Evolutionary conservation across 2,113 vertebrate species (phyloP), one percentile per base, ranked within the genome.

Genomic region (Sapayoa aenigma): DNA sequence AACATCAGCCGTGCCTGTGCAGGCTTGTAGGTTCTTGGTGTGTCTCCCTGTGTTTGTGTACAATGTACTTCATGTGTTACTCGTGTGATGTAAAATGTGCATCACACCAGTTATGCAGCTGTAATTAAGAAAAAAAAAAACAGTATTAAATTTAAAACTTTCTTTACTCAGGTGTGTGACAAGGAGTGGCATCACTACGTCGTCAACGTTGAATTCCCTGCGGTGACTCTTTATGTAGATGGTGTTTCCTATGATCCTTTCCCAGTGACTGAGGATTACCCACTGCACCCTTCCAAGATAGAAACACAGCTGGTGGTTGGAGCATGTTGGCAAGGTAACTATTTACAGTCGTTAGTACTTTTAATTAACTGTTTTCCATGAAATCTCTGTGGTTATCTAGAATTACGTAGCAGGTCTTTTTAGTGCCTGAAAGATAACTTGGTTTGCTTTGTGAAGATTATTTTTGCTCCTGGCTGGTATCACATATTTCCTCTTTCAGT

Each of bases 151-250:
- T 79, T 69, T 16, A 1, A 73, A 84, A 30, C 79, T 63, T 18
- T 23, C 46, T 82, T 42, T 37, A 1, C 39, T 14, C 87, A 99
- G 99, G 99, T 98, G 67, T 99, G 99, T 90, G 99, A 99, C 83
- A 99, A 99, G 89, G 98, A 99, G 53, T 99, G 99, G 99, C 99
- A 99, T 82, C 99, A 99, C 96, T 99, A 99, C 4, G 98, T 99
- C 15, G 97, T 99, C 91, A 99, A 98, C 3, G 98, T 99, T 27
- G 99, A 99, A 30, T 98, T 99, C 87, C 99, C 99, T 1, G 86
- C 97, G 0, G 99, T 99, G 79, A 98, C 98, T 21, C 97, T 99
- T 2, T 99, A 98, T 15, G 99, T 99, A 74, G 99, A 99, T 0
- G 99, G 99, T 0, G 97, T 98, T 31, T 97, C 98, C 8, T 99